Base-by-base conservation (phyloP, 2,797 vertebrate genomes). In the Epinephelus malabaricus region DNA sequence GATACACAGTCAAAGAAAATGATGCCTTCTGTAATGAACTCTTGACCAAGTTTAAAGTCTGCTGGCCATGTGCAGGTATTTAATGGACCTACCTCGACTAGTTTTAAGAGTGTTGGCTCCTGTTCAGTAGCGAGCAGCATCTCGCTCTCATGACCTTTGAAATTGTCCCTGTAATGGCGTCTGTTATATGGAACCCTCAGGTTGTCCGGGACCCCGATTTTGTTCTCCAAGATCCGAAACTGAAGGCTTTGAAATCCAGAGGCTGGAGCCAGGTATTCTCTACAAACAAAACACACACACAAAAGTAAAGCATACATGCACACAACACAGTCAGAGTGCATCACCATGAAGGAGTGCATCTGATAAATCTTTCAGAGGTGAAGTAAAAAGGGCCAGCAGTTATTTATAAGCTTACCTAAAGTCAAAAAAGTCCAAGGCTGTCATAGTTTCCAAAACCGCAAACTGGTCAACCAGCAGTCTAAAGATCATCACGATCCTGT, bases 201-300 rank as follows among this genome's bases (percentile, higher is more conserved):
- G 79, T 94, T 97, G 87, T 99, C 97, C 0, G 94, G 95, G 67
- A 99, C 96, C 1, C 98, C 98, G 5, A 98, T 97, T 92, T 99
- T 99, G 91, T 98, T 97, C 87, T 99, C 98, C 46, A 99, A 76
- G n/a, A 99, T 92, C 38, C 98, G 97, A 79, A 99, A 99, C 82
- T 99, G 98, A 79, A 99, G 93, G 72, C 98, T 99, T 89, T 99
- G 98, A 90, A 99, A 99, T 66, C 98, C 98, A 2, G 98, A 99
- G 21, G 98, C 98, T 19, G 97, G 94, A 74, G 95, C 86, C 76
- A 99, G 91, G 88, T 98, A 96, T 62, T 98, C 97, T 90, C 98
- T 99, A 81, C 15, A 53, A 2, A 30, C 38, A 40, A 5, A 40
- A 43, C 40, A 40, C 8, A 67, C 8, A 67, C 27, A 21, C 30